Evolutionary conservation across 2,113 vertebrate genomes (phyloP), one percentile per base, ranked within the genome.

Genomic region (Sitta europaea): DNA sequence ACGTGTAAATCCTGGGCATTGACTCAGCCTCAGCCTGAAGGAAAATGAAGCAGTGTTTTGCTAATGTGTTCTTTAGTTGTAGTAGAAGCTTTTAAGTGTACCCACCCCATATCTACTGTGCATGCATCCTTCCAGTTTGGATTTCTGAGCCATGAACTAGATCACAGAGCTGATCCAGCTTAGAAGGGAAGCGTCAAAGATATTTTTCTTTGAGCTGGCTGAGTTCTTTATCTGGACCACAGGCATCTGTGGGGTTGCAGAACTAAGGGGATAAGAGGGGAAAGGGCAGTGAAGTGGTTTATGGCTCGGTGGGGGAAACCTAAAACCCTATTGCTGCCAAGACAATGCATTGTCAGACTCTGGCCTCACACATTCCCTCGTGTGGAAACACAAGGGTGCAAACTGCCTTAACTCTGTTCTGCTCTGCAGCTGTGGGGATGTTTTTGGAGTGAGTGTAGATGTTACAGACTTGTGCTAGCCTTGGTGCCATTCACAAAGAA

Each of bases 81-180:
- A 79, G 33, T 7, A 45, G 57, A 45, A 70, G 45, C 54, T 66
- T 88, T 84, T 70, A 47, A 54, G 31, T 48, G 15, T 40, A 29
- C 25, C 57, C 62, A 67, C 6, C 25, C 48, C 38, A 31, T 51
- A 42, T 33, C 36, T 42, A 20, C 62, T 5, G 3, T 24, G 35
- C 3, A 0, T 36, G 5, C 53, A 51, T 68, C 50, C 82, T 57
- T 93, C 61, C 71, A 4, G 40, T 76, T 65, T 72, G 90, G 88
- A 70, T 95, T 90, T 88, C 79, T 94, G 90, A 86, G 90, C 78
- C 35, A 11, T 66, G 74, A 90, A 66, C 78, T 88, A 62, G 79
- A 94, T 93, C 79, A 77, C 92, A 80, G 72, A 66, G 83, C 83
- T 94, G 82, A 94, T 94, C 92, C 88, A 95, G 92, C 86, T 95